Evolutionary conservation across 2,113 vertebrate genomes (phyloP).

Genomic region (Zapornia atra): DNA sequence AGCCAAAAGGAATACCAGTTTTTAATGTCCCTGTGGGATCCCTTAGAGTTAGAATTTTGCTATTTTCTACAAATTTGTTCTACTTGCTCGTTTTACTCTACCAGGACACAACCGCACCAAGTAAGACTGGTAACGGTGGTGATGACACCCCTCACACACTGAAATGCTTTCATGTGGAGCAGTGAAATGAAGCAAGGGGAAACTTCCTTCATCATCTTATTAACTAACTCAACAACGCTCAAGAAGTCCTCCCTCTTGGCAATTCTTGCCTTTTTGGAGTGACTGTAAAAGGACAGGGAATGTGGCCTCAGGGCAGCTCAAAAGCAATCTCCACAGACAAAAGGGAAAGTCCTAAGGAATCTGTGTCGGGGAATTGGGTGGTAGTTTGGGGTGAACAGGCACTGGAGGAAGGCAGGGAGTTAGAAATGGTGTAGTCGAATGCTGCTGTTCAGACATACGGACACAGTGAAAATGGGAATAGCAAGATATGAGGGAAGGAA

Average conservation of each 20-base stretch:
- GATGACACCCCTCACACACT: background rate
- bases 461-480: background rate
- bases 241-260: background rate
- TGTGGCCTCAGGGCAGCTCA: background rate
- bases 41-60: background rate
- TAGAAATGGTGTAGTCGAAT: background rate
- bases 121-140: background rate
- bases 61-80: background rate
- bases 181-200: background rate
- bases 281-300: background rate
- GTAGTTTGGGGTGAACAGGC: background rate
- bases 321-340: background rate
- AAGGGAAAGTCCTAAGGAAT: background rate
- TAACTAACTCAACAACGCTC: background rate
- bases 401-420: background rate
- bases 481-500: background rate
- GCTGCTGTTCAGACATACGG: background rate
- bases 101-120: background rate
- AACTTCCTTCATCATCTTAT: background rate
- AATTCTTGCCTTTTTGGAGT: background rate
- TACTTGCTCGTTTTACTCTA: background rate
- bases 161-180: background rate
- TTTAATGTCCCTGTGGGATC: background rate
- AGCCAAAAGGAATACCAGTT: background rate
- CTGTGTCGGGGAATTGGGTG: background rate